Evolutionary conservation across 2,797 vertebrate species (phyloP).

Genomic region (Rhabdophis nuchalis): DNA sequence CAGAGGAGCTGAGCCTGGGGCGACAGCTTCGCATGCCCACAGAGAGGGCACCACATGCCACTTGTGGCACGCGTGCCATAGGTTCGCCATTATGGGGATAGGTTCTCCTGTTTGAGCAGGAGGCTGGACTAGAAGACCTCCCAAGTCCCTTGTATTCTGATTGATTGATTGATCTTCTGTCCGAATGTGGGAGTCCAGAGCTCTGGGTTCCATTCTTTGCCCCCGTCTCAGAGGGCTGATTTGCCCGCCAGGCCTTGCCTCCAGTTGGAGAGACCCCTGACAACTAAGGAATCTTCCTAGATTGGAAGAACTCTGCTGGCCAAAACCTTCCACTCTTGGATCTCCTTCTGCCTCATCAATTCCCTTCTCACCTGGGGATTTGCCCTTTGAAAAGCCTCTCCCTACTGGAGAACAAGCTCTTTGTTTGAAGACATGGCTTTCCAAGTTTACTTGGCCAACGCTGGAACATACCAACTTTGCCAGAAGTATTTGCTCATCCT

Average conservation of each 20-base stretch:
- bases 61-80: no score
- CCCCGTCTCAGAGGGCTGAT: no score
- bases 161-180: neutral
- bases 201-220: neutral
- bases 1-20: no score
- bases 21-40: no score
- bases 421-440: conserved; percentile 59
- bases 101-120: no score
- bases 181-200: neutral
- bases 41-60: no score
- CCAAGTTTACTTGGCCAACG: conserved; percentile 62
- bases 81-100: no score
- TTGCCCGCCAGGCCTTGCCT: neutral
- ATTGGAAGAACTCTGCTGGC: neutral
- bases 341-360: conserved; percentile 52
- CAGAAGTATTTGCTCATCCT: no score
- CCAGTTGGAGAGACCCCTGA: neutral
- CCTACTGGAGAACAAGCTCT: conserved; percentile 50
- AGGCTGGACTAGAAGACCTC: no score
- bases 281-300: conserved; percentile 18
- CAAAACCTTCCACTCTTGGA: conserved; percentile 44
- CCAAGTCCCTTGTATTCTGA: no score
- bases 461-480: conserved; percentile 55
- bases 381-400: conserved; percentile 47
- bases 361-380: conserved; percentile 55